These are phyloP conservation scores for Zelleria hepariella DNA, from an alignment of 2,888 invertebrate genomes.

Conservation along the genomic window DNA sequence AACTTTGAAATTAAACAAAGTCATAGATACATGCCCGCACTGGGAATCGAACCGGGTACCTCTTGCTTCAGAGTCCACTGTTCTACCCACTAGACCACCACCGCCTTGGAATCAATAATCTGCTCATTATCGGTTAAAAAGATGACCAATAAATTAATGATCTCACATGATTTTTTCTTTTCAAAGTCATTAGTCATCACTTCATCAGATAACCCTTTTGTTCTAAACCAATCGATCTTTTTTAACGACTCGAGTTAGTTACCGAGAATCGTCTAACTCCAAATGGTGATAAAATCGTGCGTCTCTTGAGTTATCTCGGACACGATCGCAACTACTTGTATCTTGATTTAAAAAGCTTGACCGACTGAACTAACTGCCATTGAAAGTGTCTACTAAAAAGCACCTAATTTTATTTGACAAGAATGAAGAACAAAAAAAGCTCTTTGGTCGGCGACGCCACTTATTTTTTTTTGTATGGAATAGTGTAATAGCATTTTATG, in stretches of 20 bases:
- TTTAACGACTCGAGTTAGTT: slow-evolving; percentile 24
- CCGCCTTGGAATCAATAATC: slow-evolving; percentile 30
- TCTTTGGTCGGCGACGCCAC: no score
- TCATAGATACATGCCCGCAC: no score
- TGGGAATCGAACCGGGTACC: no score
- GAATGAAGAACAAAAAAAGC: background rate
- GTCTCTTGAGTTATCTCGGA: slow-evolving; percentile 34
- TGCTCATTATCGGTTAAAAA: slow-evolving; percentile 33
- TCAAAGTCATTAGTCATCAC: slow-evolving; percentile 25
- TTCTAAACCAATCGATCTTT: slow-evolving; percentile 38
- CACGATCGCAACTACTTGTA: slow-evolving; percentile 42
- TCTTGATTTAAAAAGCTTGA: slow-evolving; percentile 24
- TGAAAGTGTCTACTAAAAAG: background rate
- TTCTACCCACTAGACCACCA: no score
- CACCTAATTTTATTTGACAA: background rate
- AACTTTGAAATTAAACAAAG: no score
- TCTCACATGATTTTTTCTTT: no score
- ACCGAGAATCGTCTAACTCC: slow-evolving; percentile 35
- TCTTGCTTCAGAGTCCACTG: no score
- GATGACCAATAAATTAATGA: slow-evolving; percentile 16
- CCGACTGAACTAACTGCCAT: background rate
- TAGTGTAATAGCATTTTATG: no score
- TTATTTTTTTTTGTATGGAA: no score
- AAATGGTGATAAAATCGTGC: slow-evolving; percentile 45
- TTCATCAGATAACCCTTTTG: slow-evolving; percentile 11